A percentile compares a stretch with the other conserved stretches of the same genome.
Evolutionary conservation across 2,888 invertebrate species (phyloP).

Genomic region (Cephus spinipes): DNA sequence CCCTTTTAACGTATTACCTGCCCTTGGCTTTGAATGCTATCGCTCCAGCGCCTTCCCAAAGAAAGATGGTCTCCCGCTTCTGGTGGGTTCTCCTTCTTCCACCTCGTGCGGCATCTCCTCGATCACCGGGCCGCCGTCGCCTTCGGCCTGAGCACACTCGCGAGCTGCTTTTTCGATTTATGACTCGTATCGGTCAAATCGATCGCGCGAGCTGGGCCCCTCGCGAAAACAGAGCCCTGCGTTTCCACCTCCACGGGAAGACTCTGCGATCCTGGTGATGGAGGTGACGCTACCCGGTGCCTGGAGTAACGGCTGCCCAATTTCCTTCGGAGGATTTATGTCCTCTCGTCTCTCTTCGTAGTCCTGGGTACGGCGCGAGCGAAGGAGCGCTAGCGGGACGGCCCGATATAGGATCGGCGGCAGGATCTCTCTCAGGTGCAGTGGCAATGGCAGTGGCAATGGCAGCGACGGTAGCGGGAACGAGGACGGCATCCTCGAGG

Average conservation of each 20-base stretch:
- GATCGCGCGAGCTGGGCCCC: neutral
- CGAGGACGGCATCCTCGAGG: constrained; percentile 15
- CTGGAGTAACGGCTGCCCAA: neutral
- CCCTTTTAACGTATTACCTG: constrained; percentile 43
- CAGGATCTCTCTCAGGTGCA: neutral
- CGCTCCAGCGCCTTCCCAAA: constrained; percentile 31
- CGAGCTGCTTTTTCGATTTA: neutral
- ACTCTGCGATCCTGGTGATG: neutral
- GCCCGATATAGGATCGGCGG: neutral
- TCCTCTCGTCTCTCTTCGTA: neutral
- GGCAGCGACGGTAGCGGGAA: constrained; percentile 12
- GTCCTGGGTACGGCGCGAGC: neutral
- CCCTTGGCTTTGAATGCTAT: constrained; percentile 43
- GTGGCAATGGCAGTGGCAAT: neutral
- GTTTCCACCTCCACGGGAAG: neutral
- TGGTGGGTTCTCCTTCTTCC: neutral
- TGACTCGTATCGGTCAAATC: neutral
- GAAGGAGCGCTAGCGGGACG: neutral
- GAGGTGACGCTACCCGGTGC: neutral
- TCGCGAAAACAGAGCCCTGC: neutral
- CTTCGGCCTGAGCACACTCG: neutral
- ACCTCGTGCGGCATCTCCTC: neutral
- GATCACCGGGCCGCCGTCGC: neutral
- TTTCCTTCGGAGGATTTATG: neutral
- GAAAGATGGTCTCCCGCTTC: constrained; percentile 14